Evolutionary conservation across 1,140 invertebrate genomes (phyloP).

Genomic region (Manduca sexta): DNA sequence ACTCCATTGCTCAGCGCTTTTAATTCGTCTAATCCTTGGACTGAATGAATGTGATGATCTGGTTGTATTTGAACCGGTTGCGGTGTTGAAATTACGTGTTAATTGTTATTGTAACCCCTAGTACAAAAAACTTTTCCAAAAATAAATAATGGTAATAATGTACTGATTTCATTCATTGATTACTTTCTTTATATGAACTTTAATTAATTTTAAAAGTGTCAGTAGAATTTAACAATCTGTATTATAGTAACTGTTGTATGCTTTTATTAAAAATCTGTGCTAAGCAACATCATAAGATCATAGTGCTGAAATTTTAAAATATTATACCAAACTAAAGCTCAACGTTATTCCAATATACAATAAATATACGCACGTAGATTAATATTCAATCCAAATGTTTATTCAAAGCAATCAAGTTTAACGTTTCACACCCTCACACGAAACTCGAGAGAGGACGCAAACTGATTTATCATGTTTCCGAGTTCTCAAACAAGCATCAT

Average conservation of each 20-base stretch:
- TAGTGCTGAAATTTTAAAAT: too few species aligned
- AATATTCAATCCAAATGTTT: slow-evolving; percentile 10
- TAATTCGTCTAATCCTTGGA: slow-evolving; percentile 4
- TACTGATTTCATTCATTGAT: too few species aligned
- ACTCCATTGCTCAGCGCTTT: slow-evolving; percentile 13
- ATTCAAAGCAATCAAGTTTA: slow-evolving; percentile 54
- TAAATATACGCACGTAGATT: not conserved
- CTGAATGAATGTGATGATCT: slow-evolving; percentile 21
- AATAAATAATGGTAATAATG: too few species aligned
- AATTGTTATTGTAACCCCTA: not conserved
- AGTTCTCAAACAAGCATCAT: slow-evolving; percentile 69
- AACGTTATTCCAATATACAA: too few species aligned
- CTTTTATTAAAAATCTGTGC: too few species aligned
- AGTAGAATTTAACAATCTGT: too few species aligned
- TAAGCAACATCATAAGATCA: too few species aligned
- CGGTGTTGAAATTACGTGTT: not conserved
- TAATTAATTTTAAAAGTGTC: too few species aligned
- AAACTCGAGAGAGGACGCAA: slow-evolving; percentile 59
- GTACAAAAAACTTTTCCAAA: too few species aligned
- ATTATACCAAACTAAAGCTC: too few species aligned
- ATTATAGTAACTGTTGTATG: too few species aligned
- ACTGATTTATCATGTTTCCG: slow-evolving; percentile 71
- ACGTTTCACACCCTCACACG: slow-evolving; percentile 43
- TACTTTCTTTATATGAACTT: too few species aligned
- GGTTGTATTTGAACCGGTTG: slow-evolving; percentile 19